These are phyloP conservation scores for Panzeria rudis DNA, from an alignment of 2,888 invertebrate species.

Conservation along the genomic window DNA sequence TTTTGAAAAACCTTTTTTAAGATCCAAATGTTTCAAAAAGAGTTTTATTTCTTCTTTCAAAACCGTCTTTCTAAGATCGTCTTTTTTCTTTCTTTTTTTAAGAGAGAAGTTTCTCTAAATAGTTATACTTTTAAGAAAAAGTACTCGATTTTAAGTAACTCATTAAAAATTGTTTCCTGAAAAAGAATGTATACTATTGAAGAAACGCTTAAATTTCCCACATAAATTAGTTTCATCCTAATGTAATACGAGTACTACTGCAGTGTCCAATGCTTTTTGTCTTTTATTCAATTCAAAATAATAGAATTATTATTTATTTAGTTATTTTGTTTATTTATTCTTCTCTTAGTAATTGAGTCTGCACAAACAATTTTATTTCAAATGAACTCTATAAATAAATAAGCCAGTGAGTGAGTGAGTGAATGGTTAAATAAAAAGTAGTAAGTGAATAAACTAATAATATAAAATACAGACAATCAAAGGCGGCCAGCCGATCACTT, in stretches of 20 bases:
- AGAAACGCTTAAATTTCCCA: no score
- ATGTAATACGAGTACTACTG: background rate
- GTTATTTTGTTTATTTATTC: constrained; percentile 46
- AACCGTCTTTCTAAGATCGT: no score
- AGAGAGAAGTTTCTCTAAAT: no score
- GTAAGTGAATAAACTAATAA: constrained; percentile 38
- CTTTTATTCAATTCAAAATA: constrained; percentile 38
- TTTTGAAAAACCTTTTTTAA: no score
- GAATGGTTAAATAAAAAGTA: constrained; percentile 11
- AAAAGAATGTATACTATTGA: no score
- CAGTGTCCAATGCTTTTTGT: background rate
- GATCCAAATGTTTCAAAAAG: no score
- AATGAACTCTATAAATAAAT: constrained; percentile 16
- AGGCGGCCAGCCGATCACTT: background rate
- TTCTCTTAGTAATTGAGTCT: constrained; percentile 36
- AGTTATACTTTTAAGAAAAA: no score
- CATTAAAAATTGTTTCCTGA: no score
- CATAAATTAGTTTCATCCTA: constrained; percentile 1
- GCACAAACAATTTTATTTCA: constrained; percentile 7
- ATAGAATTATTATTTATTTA: constrained; percentile 57
- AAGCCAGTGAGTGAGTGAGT: constrained; percentile 1
- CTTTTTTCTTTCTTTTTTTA: no score
- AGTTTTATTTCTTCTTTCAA: no score
- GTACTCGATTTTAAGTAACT: no score
- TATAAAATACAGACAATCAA: constrained; percentile 24